phyloP scores from a whole-genome alignment of 37 sponge, comb jelly and placozoan species.

The Amphimedon queenslandica region DNA sequence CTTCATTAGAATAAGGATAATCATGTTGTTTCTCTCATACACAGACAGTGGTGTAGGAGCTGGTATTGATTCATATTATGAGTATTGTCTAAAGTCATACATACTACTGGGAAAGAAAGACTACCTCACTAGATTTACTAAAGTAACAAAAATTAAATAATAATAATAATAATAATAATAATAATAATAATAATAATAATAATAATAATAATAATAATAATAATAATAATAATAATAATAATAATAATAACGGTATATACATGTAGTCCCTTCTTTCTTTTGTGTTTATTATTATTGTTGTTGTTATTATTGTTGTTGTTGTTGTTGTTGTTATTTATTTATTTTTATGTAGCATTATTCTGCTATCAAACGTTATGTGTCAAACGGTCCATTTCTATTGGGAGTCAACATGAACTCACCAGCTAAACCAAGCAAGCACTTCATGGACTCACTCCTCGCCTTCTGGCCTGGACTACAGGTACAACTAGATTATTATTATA shows the following conservation, averaged over 20 bases:
- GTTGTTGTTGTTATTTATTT: not conserved
- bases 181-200: not conserved
- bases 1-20: no score
- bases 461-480: constrained; percentile 99
- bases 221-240: no score
- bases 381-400: constrained; percentile 62
- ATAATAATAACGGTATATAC: no score
- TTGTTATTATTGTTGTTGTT: not conserved
- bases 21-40: no score
- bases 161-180: not conserved
- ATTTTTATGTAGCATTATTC: constrained; percentile 70
- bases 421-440: constrained; percentile 31
- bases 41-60: constrained; percentile 81
- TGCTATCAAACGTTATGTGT: constrained; percentile 65
- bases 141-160: constrained; percentile 32
- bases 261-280: not conserved
- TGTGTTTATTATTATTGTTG: not conserved
- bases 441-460: constrained; percentile 91
- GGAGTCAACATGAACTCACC: constrained; percentile 82
- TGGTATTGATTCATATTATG: constrained; percentile 97
- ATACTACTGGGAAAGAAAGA: constrained; percentile 72
- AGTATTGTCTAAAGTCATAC: constrained; percentile 93
- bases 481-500: no score
- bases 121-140: constrained; percentile 68
- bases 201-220: no score